Percentiles rank a stretch among this genome's conserved stretches.
Evolutionary conservation across 1,140 invertebrate genomes (phyloP).

Genomic region (Drosophila tsacasi): DNA sequence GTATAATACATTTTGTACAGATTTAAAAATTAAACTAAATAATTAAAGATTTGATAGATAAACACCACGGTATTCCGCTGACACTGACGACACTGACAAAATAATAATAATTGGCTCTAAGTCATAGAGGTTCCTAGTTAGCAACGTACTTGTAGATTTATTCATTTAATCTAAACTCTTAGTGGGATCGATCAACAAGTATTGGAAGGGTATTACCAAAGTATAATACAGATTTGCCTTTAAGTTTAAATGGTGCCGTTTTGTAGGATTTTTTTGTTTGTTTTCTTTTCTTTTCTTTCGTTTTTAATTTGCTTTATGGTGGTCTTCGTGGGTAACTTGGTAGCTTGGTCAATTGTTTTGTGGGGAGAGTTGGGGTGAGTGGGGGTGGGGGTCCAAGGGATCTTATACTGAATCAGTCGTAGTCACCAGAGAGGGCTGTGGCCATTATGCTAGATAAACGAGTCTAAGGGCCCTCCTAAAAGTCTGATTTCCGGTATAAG

Average conservation of each 20-base stretch:
- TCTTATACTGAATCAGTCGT: slow-evolving; percentile 29
- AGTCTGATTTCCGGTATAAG: slow-evolving; percentile 31
- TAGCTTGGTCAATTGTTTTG: slow-evolving; percentile 72
- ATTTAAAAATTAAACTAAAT: slow-evolving; percentile 80
- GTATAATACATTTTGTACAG: slow-evolving; percentile 84
- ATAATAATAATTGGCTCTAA: slow-evolving; percentile 56
- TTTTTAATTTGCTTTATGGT: slow-evolving; percentile 36
- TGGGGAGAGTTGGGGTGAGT: background rate
- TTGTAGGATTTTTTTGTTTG: background rate
- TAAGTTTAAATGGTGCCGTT: slow-evolving; percentile 49
- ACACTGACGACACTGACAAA: slow-evolving; percentile 48
- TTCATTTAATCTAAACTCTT: slow-evolving; percentile 35
- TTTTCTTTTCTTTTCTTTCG: background rate
- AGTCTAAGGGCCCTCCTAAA: slow-evolving; percentile 8
- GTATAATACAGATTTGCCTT: slow-evolving; percentile 59
- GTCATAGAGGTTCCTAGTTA: slow-evolving; percentile 51
- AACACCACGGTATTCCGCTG: slow-evolving; percentile 53
- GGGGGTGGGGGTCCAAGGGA: slow-evolving; percentile 13
- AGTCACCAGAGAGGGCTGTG: slow-evolving; percentile 15
- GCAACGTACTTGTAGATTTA: slow-evolving; percentile 29
- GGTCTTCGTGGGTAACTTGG: slow-evolving; percentile 68
- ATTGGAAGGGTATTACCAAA: slow-evolving; percentile 70
- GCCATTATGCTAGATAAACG: slow-evolving; percentile 4
- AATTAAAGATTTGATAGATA: slow-evolving; percentile 54
- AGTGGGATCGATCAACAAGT: slow-evolving; percentile 61